Percentiles rank a stretch among this genome's conserved stretches.
Evolutionary conservation across 2,113 vertebrate species (phyloP).

Genomic region (Ciconia stormi): DNA sequence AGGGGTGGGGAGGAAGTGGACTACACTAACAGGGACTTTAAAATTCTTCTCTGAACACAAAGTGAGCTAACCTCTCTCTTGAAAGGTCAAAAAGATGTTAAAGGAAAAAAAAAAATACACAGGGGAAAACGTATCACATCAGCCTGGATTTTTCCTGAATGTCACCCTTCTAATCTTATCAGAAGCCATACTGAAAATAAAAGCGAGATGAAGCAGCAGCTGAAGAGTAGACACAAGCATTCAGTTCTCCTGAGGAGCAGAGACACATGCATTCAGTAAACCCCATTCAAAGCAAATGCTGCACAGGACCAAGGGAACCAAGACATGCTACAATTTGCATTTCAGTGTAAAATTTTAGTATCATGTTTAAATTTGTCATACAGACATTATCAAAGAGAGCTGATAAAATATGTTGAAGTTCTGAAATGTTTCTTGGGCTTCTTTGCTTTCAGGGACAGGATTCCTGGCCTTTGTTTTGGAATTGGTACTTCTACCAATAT

Average conservation of each 20-base stretch:
- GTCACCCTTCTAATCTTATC: background rate
- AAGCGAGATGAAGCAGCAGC: background rate
- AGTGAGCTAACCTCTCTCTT: background rate
- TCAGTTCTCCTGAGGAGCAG: background rate
- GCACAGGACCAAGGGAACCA: background rate
- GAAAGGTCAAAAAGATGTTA: background rate
- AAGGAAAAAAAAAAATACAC: background rate
- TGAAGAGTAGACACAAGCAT: background rate
- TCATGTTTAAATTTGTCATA: background rate
- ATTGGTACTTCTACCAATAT: background rate
- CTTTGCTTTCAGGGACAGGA: background rate
- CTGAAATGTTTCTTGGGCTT: background rate
- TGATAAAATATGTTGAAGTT: background rate
- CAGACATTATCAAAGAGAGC: background rate
- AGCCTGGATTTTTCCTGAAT: background rate
- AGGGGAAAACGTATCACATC: background rate
- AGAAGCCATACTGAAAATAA: background rate
- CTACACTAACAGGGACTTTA: background rate
- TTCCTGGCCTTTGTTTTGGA: background rate
- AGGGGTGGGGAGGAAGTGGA: background rate
- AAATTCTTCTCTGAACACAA: background rate
- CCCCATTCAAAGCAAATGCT: background rate
- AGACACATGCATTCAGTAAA: background rate
- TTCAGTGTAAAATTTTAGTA: background rate
- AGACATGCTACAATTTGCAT: background rate